Percentiles rank a stretch among this genome's conserved stretches.
Evolutionary conservation across 1,140 invertebrate species (phyloP).

Genomic region (Meloidogyne chitwoodi): DNA sequence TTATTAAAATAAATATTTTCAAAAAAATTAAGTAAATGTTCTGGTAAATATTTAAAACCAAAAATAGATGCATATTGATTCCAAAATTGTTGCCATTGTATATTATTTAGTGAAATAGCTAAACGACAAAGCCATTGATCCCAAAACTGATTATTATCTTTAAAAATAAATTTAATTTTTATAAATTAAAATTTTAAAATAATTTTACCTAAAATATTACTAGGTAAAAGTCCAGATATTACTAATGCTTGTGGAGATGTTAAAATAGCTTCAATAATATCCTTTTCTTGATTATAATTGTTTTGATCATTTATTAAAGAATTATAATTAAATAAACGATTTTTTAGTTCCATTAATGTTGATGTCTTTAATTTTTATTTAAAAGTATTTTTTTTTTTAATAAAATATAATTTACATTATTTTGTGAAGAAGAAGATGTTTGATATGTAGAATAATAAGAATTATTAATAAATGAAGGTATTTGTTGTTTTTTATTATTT

Average conservation of each 20-base stretch:
- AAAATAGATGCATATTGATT: constrained; percentile 4
- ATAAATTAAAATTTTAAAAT: neutral
- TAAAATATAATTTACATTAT: too few species aligned
- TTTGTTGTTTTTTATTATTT: neutral
- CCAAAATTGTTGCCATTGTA: constrained; percentile 19
- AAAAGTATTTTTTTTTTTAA: too few species aligned
- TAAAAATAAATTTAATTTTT: neutral
- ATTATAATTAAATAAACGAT: neutral
- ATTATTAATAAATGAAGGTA: neutral
- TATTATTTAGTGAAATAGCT: constrained; percentile 6
- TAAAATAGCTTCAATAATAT: constrained; percentile 5
- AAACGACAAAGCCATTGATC: constrained; percentile 18
- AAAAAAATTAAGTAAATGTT: constrained; percentile 8
- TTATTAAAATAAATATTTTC: neutral
- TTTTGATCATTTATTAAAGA: neutral
- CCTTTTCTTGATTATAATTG: constrained; percentile 5
- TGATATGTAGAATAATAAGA: neutral
- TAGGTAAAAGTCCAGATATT: constrained; percentile 3
- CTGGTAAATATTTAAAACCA: constrained; percentile 10
- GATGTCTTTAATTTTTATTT: too few species aligned
- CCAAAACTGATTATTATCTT: constrained; percentile 10
- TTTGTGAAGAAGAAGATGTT: too few species aligned
- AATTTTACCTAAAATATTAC: constrained; percentile 7
- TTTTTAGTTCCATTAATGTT: neutral
- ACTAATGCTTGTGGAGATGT: constrained; percentile 16